phyloP scores from a whole-genome alignment of 2,113 vertebrate species.

The Furnarius figulus region DNA sequence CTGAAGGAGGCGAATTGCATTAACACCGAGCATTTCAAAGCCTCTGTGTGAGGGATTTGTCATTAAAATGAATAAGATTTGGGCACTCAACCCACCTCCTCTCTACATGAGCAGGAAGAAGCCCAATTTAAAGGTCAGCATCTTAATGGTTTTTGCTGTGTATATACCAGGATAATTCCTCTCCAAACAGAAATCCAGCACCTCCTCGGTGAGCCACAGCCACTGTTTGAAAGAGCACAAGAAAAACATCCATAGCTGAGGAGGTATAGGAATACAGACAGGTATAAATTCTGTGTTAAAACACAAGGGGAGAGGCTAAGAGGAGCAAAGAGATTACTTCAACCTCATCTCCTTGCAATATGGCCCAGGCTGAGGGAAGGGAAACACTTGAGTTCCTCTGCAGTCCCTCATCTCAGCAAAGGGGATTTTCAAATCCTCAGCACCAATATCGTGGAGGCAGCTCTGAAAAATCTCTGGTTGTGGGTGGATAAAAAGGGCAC shows the following conservation, averaged over 20 bases:
- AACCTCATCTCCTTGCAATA: neutral
- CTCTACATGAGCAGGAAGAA: conserved; percentile 46
- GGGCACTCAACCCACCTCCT: conserved; percentile 58
- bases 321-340: neutral
- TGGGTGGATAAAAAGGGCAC: conserved; percentile 67
- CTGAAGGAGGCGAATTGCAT: conserved; percentile 11
- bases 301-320: neutral
- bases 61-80: conserved; percentile 64
- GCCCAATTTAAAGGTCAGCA: conserved; percentile 52
- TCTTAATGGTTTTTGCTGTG: conserved; percentile 10
- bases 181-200: conserved; percentile 37
- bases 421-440: conserved; percentile 28
- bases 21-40: conserved; percentile 35
- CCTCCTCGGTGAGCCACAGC: neutral
- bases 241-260: neutral
- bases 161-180: conserved; percentile 19
- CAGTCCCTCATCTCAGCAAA: neutral
- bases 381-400: neutral
- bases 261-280: neutral
- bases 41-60: conserved; percentile 47
- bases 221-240: neutral
- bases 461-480: conserved; percentile 43
- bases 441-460: conserved; percentile 25
- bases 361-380: neutral
- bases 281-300: neutral